These are phyloP conservation scores for Plagodis dolabraria DNA, from an alignment of 2,888 invertebrate genomes.

Conservation along the genomic window DNA sequence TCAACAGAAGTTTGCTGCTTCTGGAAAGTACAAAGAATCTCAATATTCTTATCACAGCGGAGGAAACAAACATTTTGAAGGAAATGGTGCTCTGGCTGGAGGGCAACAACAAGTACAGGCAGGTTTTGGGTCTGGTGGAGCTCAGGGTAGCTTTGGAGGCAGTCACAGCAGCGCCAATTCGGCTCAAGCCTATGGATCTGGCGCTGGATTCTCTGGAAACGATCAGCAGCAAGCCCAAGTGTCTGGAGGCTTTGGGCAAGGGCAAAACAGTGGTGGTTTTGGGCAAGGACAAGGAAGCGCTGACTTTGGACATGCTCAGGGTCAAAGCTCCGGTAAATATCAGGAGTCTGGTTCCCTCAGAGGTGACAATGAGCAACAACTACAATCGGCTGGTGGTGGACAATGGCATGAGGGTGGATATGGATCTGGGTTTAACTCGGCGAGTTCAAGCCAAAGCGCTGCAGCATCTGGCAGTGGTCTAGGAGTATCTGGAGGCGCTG, in stretches of 20 bases:
- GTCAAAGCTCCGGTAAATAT: slow-evolving; percentile 7
- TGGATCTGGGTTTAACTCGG: slow-evolving; percentile 12
- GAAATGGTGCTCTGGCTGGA: slow-evolving; percentile 11
- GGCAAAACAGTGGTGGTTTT: slow-evolving; percentile 1
- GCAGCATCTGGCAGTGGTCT: slow-evolving; percentile 14
- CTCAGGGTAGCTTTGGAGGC: slow-evolving; percentile 9
- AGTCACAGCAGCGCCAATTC: slow-evolving; percentile 20
- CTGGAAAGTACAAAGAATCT: slow-evolving; percentile 35
- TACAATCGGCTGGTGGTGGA: slow-evolving; percentile 19
- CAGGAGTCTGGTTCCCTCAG: slow-evolving; percentile 2
- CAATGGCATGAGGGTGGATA: slow-evolving; percentile 15
- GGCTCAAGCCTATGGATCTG: slow-evolving; percentile 21
- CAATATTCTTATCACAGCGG: slow-evolving; percentile 33
- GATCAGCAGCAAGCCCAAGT: slow-evolving; percentile 13
- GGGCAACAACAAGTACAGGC: slow-evolving; percentile 14
- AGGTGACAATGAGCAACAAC: slow-evolving; percentile 15
- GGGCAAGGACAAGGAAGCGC: slow-evolving; percentile 1
- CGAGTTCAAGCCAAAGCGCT: slow-evolving; percentile 21
- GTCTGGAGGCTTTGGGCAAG: not conserved
- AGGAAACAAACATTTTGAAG: slow-evolving; percentile 20
- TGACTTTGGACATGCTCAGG: slow-evolving; percentile 5
- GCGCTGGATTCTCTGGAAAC: slow-evolving; percentile 21
- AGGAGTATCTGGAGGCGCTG: slow-evolving; percentile 14
- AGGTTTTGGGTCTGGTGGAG: slow-evolving; percentile 5
- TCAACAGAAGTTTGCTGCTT: slow-evolving; percentile 24